Evolutionary conservation across 2,797 vertebrate species (phyloP), one percentile per base, ranked within the genome.

Genomic region (Chanos chanos): DNA sequence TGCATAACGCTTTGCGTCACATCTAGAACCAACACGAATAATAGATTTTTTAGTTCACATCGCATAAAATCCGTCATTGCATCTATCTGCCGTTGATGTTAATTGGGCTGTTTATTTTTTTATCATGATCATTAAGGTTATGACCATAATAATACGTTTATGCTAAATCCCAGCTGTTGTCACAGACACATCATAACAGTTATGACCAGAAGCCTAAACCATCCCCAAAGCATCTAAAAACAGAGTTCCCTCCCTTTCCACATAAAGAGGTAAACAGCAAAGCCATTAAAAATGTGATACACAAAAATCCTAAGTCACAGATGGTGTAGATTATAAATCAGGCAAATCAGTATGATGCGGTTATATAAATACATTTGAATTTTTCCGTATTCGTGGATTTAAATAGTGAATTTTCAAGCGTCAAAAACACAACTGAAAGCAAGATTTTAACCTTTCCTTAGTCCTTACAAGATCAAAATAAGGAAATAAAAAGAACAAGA

Each of bases 141-240:
- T 63, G 61, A 45, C 54, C 66, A 61, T 47, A 49, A 64, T 64
- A 37, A 45, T 37, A 61, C 50, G 47, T 40, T n/a, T n/a, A n/a
- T n/a, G n/a, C 15, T 37, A 44, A 54, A 47, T 37, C 13, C 41
- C 61, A 64, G 57, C 63, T 66, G 55, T 48, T 49, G 59, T 63
- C 41, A 66, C 61, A 50, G 50, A 64, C 61, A 24, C 31, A 25
- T 64, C 76, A 77, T 72, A 66, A 75, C 66, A 75, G 13, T 60
- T 12, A 51, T 34, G 18, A 33, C 25, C 72, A 62, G 70, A 69
- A 68, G 72, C 64, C 51, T 54, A 65, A 31, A 41, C 49, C 31
- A 58, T 22, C 25, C 37, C 37, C 37, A 33, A 21, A 54, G 61
- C 72, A 61, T 73, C 33, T 59, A 58, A 66, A 66, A n/a, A 66